Evolutionary conservation across 2,797 vertebrate genomes (phyloP).

Genomic region (Coregonus ussuriensis): DNA sequence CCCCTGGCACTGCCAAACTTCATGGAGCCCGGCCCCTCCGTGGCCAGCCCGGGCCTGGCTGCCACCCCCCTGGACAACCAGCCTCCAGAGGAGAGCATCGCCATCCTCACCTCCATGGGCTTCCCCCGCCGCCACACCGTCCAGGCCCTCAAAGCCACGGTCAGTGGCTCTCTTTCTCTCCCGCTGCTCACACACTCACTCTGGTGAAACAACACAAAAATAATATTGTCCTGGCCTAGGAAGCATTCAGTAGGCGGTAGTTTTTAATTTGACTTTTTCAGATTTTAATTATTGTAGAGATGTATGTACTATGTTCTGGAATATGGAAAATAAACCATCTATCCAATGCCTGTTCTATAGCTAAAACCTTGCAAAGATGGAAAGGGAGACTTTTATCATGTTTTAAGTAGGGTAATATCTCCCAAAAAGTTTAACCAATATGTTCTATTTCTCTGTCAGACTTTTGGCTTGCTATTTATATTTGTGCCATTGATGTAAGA

Average conservation of each 20-base stretch:
- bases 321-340: too few species aligned
- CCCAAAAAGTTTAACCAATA: neutral
- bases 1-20: constrained; percentile 84
- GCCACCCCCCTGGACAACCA: constrained; percentile 80
- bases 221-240: too few species aligned
- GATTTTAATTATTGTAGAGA: too few species aligned
- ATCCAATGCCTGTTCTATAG: too few species aligned
- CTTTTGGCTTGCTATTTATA: neutral
- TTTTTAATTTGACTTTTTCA: too few species aligned
- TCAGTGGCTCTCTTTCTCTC: constrained; percentile 67
- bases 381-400: neutral
- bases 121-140: constrained; percentile 89
- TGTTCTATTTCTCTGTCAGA: neutral
- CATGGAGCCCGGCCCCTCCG: constrained; percentile 74
- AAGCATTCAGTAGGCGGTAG: too few species aligned
- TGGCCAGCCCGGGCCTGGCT: constrained; percentile 63
- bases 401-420: neutral
- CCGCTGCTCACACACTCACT: too few species aligned
- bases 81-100: constrained; percentile 92
- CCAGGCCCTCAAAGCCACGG: constrained; percentile 87
- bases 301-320: too few species aligned
- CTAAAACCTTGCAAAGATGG: neutral
- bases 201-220: too few species aligned
- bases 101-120: constrained; percentile 96
- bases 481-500: neutral